Percentiles rank a stretch among this genome's conserved stretches.
Evolutionary conservation across 1,140 invertebrate species (phyloP).

Genomic region (Sitodiplosis mosellana): DNA sequence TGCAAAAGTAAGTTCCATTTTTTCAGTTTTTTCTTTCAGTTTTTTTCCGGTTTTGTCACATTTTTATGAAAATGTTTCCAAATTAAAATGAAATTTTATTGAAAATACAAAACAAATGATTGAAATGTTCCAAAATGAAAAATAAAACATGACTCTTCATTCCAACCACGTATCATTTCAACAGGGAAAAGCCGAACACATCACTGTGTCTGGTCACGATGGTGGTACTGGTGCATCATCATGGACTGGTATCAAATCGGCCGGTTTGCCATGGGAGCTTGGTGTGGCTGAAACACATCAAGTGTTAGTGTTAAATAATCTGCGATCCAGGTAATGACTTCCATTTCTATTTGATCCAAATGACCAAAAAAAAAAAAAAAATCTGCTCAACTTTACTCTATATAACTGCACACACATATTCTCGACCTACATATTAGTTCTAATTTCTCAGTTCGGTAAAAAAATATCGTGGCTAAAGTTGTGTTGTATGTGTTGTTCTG

Average conservation of each 20-base stretch:
- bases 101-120: background rate
- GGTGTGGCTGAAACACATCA: conserved; percentile 97
- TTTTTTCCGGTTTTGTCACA: background rate
- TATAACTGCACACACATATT: too few relatives aligned
- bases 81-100: background rate
- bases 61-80: conserved; percentile 3
- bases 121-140: background rate
- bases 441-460: too few relatives aligned
- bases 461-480: too few relatives aligned
- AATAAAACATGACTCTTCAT: too few relatives aligned
- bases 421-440: too few relatives aligned
- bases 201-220: conserved; percentile 96
- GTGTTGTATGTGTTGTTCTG: background rate
- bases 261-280: conserved; percentile 93
- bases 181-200: conserved; percentile 93
- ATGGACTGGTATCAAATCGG: conserved; percentile 92
- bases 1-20: conserved; percentile 66
- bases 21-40: background rate
- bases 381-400: too few relatives aligned
- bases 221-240: conserved; percentile 95
- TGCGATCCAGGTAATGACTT: conserved; percentile 49
- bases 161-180: too few relatives aligned
- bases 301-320: conserved; percentile 85
- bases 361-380: too few relatives aligned
- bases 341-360: background rate